Base-by-base conservation (phyloP, 1,140 invertebrate species). In the Phthorimaea operculella region DNA sequence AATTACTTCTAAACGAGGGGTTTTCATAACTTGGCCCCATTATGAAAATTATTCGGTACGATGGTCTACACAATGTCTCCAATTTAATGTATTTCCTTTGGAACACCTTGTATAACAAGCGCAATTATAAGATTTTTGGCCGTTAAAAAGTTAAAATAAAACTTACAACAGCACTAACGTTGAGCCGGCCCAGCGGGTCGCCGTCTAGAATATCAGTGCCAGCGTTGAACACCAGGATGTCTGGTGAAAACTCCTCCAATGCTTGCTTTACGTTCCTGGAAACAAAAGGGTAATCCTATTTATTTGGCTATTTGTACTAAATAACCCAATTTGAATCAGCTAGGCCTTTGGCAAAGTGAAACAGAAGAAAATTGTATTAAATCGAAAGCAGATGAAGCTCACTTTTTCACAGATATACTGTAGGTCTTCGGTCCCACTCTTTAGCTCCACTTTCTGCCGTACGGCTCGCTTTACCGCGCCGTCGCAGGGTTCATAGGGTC, bases 191-290 rank as follows among this genome's bases (percentile, higher is more conserved):
- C 0, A 96, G 81, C 1, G 90, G 89, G 85, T 97, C 95, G 0
- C 91, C 90, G 34, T 90, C 86, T 21, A 96, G 78, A 33, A 94
- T 89, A 83, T 96, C 95, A 9, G 94, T 96, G 6, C 95, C 95
- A 36, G 95, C 95, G 84, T 96, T 96, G 74, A 96, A 97, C 18
- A 96, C 87, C 45, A 96, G 85, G 18, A 96, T 83, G 76, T 96
- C 90, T 0, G 95, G 92, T 50, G 80, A 83, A 82, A 96, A 96
- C 67, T 94, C 90, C 9, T 86, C 71, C 4, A 96, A 75, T 4
- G 93, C 90, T 57, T 85, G 87, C 62, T 89, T 87, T 33, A 96
- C 75, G 62, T 88, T 87, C 57, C 89, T 90, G 54, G 33, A 83
- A 2, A 82, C 59, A 52, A 60, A 68, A 62, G 51, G 28, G 39